Evolutionary conservation across 1,140 invertebrate genomes (phyloP).

Genomic region (Eriosoma lanigerum): DNA sequence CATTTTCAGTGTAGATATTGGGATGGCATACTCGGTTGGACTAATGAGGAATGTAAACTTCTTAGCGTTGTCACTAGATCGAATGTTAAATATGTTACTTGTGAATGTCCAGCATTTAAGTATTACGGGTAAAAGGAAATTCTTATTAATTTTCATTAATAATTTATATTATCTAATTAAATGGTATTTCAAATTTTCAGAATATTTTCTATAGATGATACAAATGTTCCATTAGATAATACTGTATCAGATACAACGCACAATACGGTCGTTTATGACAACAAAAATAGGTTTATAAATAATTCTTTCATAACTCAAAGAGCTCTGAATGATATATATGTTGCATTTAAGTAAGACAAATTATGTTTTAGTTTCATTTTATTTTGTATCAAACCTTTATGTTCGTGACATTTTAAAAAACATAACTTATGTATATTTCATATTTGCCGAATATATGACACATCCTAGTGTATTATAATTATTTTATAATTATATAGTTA

Average conservation of each 20-base stretch:
- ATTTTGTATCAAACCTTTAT: too few relatives aligned
- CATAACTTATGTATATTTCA: too few relatives aligned
- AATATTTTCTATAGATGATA: conserved; percentile 16
- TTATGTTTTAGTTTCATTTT: too few relatives aligned
- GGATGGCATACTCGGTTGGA: conserved; percentile 20
- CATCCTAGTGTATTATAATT: too few relatives aligned
- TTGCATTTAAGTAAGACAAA: conserved; percentile 32
- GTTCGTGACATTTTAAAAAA: too few relatives aligned
- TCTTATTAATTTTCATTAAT: too few relatives aligned
- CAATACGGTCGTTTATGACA: conserved; percentile 5
- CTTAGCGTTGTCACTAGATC: conserved; percentile 7
- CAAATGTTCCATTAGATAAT: conserved; percentile 28
- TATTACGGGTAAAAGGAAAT: conserved; percentile 18
- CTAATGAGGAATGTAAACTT: conserved; percentile 35
- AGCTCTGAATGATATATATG: conserved; percentile 30
- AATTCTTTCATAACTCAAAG: conserved; percentile 15
- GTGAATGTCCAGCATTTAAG: conserved; percentile 46
- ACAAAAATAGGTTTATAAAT: not conserved
- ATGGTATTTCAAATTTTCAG: not conserved
- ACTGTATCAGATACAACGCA: conserved; percentile 18
- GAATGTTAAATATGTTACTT: not conserved
- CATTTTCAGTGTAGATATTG: conserved; percentile 37
- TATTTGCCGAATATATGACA: too few relatives aligned
- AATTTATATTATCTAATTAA: too few relatives aligned
- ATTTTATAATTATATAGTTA: too few relatives aligned